Evolutionary conservation across 2,888 invertebrate species (phyloP), one percentile per base, ranked within the genome.

Genomic region (Drosophila nr. perissopoda): DNA sequence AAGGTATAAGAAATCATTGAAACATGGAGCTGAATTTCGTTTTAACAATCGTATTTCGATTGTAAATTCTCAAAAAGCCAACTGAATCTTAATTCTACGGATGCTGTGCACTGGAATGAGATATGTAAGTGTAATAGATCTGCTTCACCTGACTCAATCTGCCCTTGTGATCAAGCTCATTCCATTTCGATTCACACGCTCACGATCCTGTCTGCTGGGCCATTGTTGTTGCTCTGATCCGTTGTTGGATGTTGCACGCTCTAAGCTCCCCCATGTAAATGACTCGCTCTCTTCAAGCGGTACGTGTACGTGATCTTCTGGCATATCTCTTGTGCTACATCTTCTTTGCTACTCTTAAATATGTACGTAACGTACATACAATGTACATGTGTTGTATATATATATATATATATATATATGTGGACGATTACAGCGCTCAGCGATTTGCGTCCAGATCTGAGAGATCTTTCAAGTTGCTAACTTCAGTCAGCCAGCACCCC

Each of bases 241-340:
- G 73, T 73, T 78, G 78, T 67, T 71, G 69, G 57, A 25, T 45
- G 45, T 34, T 80, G 83, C 83, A 86, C 63, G 85, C 58, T 77
- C 74, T 67, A 69, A 63, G 90, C 80, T 83, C 68, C 69, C 71
- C 81, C 70, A 86, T 85, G 85, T 85, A 85, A 90, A 89, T 89
- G 90, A 85, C 85, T 90, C 85, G 90, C 85, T 90, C 85, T 88
- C 74, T 82, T 88, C 69, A 69, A 74, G 85, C 73, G 82, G 54
- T 68, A 77, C 65, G 53, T 66, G 87, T 85, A 85, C 85, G 85
- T 85, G 85, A 90, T 85, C 80, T 88, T 86, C 75, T 73, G 67
- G 68, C 71, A 67, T 90, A 88, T 85, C 90, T 88, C 57, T 76
- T 80, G 66, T 71, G 73, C 80, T 69, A 86, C 89, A 86, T 90